These are phyloP conservation scores for Cheiracanthium punctorium DNA, from an alignment of 2,888 invertebrate species.

Conservation along the genomic window DNA sequence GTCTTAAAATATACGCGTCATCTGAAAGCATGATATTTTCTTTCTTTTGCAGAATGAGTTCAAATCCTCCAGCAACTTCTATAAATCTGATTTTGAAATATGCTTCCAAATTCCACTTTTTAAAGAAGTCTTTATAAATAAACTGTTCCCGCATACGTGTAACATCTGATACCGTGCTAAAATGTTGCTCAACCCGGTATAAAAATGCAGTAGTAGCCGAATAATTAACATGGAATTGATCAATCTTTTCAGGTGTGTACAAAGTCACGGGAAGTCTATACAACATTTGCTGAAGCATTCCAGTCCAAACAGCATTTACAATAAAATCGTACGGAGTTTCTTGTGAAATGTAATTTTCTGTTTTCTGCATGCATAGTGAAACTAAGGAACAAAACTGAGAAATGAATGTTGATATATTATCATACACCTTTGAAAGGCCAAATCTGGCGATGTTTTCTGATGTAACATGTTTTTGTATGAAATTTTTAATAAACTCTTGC, in stretches of 20 bases:
- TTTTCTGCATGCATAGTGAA: no score
- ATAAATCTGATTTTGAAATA: conserved; percentile 96
- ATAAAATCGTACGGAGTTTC: no score
- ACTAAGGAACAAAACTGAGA: not conserved
- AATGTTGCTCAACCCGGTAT: not conserved
- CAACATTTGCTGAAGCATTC: no score
- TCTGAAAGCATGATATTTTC: not conserved
- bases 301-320: no score
- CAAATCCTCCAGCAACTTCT: conserved; percentile 87
- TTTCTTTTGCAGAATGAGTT: conserved; percentile 74
- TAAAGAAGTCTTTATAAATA: conserved; percentile 86
- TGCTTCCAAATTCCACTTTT: conserved; percentile 94
- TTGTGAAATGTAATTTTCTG: no score
- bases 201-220: not conserved
- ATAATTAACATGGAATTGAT: not conserved
- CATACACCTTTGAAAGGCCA: not conserved
- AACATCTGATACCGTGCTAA: conserved; percentile 71
- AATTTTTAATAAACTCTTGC: not conserved
- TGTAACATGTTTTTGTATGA: not conserved
- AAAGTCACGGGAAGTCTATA: no score
- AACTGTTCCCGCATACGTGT: conserved; percentile 81
- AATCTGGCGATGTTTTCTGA: not conserved
- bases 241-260: no score
- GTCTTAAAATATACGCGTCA: not conserved
- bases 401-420: not conserved